Evolutionary conservation across 1,140 invertebrate species (phyloP), one percentile per base, ranked within the genome.

Genomic region (Apis cerana): DNA sequence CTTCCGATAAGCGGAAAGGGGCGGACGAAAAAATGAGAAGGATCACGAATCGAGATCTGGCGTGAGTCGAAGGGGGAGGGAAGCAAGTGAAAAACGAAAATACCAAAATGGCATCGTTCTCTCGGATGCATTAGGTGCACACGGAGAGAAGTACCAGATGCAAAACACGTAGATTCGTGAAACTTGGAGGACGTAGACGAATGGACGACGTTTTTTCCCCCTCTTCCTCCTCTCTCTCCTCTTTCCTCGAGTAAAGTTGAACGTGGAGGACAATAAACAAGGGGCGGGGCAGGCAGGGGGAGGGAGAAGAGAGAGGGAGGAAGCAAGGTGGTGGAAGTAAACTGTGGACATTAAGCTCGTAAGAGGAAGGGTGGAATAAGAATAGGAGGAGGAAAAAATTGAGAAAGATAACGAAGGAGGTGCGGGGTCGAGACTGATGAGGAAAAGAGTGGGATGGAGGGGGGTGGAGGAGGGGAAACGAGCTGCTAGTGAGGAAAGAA

Each of bases 71-170:
- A 13, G 19, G 21, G 13, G 33, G 12, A 13, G 19, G 21, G 13
- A 7, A 19, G 19, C 11, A 12, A 19, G 17, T 10, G 62, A 27
- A 27, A 5, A 33, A 17, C 21, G 4, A 15, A 59, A 72, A 59
- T 27, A 12, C 43, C 10, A 1, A 19, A 33, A 61, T 7, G 54
- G 56, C 23, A 33, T 4, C 8, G 52, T 15, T 48, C 27, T 23
- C 56, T 43, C 64, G 71, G 75, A 84, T 84, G 82, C 82, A 84
- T 81, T 81, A 81, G 82, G 64, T 81, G 82, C 50, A 75, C 78
- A 17, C 50, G 50, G 33, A 70, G 78, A 84, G 82, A 82, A 84
- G 72, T 64, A 50, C 58, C 72, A 67, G 76, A 83, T 83, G 82
- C 77, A 83, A 83, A 83, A 83, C 77, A 83, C 82, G 82, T 72